A percentile compares a stretch with the other conserved stretches of the same genome.
Evolutionary conservation across 2,113 vertebrate genomes (phyloP).

Genomic region (Galemys pyrenaicus): DNA sequence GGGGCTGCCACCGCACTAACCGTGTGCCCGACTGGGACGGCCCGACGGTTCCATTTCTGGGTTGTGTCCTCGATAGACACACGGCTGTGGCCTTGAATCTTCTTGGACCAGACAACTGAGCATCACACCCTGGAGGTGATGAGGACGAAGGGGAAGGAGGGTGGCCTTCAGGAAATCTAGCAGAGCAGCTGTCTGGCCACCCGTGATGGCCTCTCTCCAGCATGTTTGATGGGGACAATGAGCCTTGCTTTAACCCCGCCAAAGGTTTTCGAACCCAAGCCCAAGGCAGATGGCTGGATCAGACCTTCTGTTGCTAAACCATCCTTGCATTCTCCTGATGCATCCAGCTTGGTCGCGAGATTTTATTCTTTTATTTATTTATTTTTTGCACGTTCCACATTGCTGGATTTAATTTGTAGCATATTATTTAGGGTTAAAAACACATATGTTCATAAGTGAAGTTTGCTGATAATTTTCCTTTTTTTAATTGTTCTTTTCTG

Average conservation of each 20-base stretch:
- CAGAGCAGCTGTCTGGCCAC: rapidly evolving
- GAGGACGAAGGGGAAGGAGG: background rate
- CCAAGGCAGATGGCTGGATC: too few relatives aligned
- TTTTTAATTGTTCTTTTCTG: background rate
- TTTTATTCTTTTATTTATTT: background rate
- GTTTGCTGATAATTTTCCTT: background rate
- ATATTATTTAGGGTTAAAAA: background rate
- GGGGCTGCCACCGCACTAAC: too few relatives aligned
- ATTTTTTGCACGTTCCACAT: background rate
- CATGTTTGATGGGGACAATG: background rate
- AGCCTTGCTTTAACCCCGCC: background rate
- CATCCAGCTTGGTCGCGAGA: background rate
- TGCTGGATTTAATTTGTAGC: background rate
- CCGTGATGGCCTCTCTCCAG: background rate
- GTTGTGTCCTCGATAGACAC: rapidly evolving
- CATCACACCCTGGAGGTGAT: too few relatives aligned
- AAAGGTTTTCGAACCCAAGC: background rate
- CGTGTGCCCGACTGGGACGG: too few relatives aligned
- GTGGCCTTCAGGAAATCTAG: too few relatives aligned
- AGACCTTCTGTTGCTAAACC: background rate
- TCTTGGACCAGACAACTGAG: background rate
- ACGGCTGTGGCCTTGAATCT: background rate
- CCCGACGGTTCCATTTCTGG: rapidly evolving
- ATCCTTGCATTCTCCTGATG: background rate
- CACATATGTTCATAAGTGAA: background rate